Base-by-base conservation (phyloP, 2,797 vertebrate genomes). In the Tenualosa thibaudeaui region DNA sequence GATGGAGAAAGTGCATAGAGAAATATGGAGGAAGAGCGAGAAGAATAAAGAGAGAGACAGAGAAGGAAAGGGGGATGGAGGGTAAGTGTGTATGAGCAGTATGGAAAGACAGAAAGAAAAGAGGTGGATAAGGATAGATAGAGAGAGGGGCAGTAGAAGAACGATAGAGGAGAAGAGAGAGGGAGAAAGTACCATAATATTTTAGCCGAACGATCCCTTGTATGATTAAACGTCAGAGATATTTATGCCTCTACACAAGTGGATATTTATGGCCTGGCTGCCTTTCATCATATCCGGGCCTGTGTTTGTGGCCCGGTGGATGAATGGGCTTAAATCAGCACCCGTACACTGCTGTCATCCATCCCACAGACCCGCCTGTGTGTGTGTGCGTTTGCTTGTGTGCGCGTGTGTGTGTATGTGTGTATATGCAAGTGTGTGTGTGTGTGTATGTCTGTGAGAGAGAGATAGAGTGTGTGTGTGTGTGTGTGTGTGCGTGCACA, bases 141-240 rank as follows among this genome's bases (percentile, higher is more conserved):
- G 31, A 75, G 68, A 75, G 31, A 75, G 9, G 4, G 65, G 2
- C 26, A 37, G 65, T 8, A 10, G 2, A 8, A 75, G 4, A 5
- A 13, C 37, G 68, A 75, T 31, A 40, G 31, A 26, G 68, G 17
- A 13, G 31, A 26, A 71, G 3, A 31, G 37, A 75, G 37, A 75
- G 31, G 15, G 31, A 75, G 68, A 40, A 15, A 37, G 12, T 31
- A 15, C 13, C 37, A 40, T 3, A 75, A 37, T 75, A 37, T 75
- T 75, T 75, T 43, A 75, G 68, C 31, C 31, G 49, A 75, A 68
- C 31, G 49, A 24, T 26, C 43, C 50, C 56, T n/a, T 24, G 68
- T 40, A 75, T 75, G 68, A 75, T 75, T 75, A 75, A 75, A 75
- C 31, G 12, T 75, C 68, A 75, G 68, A 19, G 68, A 43, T 75